These are phyloP conservation scores for Progne subis DNA, from an alignment of 2,113 vertebrate genomes.

Conservation along the genomic window DNA sequence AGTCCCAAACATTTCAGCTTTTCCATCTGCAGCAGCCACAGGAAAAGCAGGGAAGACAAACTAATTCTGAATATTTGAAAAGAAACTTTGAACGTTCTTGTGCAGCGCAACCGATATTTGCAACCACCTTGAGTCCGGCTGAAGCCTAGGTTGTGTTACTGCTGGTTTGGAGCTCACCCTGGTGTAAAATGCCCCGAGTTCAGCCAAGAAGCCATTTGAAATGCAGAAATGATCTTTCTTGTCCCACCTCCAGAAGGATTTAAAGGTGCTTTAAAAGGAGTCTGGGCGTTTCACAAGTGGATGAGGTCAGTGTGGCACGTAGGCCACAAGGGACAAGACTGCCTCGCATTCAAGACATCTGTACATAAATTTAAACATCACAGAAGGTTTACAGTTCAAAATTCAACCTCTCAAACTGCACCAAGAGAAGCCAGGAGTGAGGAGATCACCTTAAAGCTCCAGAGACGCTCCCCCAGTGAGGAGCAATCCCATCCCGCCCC, in stretches of 20 bases:
- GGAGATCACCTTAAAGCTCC: neutral
- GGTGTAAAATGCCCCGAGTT: fast-evolving
- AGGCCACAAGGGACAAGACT: neutral
- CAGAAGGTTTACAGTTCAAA: neutral
- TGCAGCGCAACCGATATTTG: neutral
- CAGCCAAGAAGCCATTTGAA: neutral
- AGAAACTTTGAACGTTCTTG: neutral
- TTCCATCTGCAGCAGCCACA: neutral
- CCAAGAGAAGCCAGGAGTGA: neutral
- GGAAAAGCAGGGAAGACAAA: neutral
- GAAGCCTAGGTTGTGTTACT: neutral
- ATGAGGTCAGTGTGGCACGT: fast-evolving
- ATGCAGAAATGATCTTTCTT: neutral
- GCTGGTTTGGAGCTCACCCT: neutral
- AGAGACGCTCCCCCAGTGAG: neutral
- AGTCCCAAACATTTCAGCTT: neutral
- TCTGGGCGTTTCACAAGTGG: neutral
- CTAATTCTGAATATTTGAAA: neutral
- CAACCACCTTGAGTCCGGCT: neutral
- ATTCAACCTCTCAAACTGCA: neutral
- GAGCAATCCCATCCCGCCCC: fast-evolving
- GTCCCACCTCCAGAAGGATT: neutral
- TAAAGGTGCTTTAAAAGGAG: neutral
- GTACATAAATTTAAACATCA: neutral
- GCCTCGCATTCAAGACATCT: neutral